phyloP scores from a whole-genome alignment of 2,113 vertebrate genomes.

The Orientallactaga bullata region DNA sequence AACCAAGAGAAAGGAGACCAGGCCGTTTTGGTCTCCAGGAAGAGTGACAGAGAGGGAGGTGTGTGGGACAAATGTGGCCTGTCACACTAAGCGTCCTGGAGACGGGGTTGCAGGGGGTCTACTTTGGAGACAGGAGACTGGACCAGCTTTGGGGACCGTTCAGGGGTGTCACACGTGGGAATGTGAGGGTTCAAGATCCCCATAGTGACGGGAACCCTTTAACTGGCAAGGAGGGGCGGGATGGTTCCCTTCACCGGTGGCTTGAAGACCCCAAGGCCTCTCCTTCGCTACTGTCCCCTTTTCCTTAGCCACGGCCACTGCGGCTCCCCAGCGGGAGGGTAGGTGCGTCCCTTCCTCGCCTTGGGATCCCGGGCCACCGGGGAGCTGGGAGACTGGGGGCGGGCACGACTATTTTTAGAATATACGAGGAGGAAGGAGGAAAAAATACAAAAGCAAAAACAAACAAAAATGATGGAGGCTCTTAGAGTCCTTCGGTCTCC shows the following conservation, averaged over 20 bases:
- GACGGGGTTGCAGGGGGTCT: background rate
- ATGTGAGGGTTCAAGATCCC: no score
- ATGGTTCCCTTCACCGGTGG: constrained; percentile 62
- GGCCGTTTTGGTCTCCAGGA: no score
- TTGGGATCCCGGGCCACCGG: constrained; percentile 4
- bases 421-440: constrained; percentile 12
- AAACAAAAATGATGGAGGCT: constrained; percentile 39
- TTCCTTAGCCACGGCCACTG: no score
- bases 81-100: background rate
- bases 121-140: background rate
- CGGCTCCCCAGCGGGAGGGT: background rate
- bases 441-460: background rate
- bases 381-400: background rate
- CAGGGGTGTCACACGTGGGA: background rate
- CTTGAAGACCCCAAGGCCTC: background rate
- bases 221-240: background rate
- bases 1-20: no score
- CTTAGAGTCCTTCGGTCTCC: background rate
- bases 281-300: no score
- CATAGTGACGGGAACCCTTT: background rate
- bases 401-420: constrained; percentile 73
- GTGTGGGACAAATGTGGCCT: no score
- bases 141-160: background rate
- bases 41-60: background rate
- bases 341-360: background rate